Conservation (phyloP, 2,113 vertebrate species). For the Pyxicephalus adspersus region DNA sequence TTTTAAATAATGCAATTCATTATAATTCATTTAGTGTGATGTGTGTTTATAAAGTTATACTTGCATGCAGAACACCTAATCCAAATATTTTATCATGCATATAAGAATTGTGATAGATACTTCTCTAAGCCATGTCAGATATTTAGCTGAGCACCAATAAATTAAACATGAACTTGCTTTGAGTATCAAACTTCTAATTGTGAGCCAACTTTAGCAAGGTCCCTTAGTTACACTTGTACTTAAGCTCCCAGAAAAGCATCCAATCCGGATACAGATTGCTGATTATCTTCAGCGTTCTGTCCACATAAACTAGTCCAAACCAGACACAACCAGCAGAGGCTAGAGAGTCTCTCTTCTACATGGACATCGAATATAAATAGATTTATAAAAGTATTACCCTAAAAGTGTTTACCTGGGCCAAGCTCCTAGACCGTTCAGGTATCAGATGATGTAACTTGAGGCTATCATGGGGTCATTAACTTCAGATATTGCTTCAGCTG, state of each 20-base stretch:
- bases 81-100: not conserved
- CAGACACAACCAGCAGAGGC: constrained; percentile 31
- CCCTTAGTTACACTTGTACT: constrained; percentile 26
- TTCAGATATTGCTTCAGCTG: too few species aligned
- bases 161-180: not conserved
- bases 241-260: constrained; percentile 32
- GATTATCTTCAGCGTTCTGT: constrained; percentile 2
- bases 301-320: constrained; percentile 26
- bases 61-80: not conserved
- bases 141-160: constrained; percentile 8
- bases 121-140: not conserved
- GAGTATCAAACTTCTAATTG: constrained; percentile 6
- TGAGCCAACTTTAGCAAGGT: constrained; percentile 15
- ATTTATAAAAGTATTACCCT: not conserved
- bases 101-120: not conserved
- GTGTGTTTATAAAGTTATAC: not conserved
- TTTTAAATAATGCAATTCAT: not conserved
- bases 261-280: constrained; percentile 8
- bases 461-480: not conserved
- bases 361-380: constrained; percentile 30
- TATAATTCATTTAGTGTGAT: not conserved
- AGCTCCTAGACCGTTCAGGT: not conserved
- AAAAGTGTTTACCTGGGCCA: not conserved
- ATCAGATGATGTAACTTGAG: not conserved
- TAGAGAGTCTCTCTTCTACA: not conserved